Percentiles rank a stretch among this genome's conserved stretches.
phyloP scores from a whole-genome alignment of 35 echinoderm and acorn worm species.

The Holothuria glaberrima region DNA sequence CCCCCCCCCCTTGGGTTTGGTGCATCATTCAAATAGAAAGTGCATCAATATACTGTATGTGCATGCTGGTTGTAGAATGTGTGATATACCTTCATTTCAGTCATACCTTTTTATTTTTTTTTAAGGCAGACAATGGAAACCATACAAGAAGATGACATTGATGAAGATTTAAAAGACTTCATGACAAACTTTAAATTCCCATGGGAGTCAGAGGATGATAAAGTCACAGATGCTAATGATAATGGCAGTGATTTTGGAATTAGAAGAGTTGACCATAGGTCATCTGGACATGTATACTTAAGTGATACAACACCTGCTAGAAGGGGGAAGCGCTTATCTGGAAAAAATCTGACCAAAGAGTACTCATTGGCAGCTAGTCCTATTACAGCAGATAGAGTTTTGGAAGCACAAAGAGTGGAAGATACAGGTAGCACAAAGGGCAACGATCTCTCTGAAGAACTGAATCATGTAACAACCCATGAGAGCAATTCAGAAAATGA shows the following conservation, averaged over 20 bases:
- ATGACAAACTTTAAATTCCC: constrained; percentile 44
- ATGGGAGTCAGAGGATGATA: constrained; percentile 6
- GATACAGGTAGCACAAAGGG: neutral
- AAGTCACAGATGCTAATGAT: too few species aligned
- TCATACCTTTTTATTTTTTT: neutral
- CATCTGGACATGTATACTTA: neutral
- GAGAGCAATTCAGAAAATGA: neutral
- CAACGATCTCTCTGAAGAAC: neutral
- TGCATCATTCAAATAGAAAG: too few species aligned
- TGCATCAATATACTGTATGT: too few species aligned
- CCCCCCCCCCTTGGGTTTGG: too few species aligned
- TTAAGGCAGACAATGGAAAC: neutral
- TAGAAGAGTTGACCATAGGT: neutral
- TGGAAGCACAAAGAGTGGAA: neutral
- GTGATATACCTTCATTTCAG: neutral
- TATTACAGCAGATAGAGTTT: neutral
- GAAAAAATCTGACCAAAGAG: constrained; percentile 15
- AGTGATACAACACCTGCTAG: constrained; percentile 43
- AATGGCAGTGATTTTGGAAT: neutral
- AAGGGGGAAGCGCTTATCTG: neutral
- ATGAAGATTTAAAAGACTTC: constrained; percentile 32
- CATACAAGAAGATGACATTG: neutral
- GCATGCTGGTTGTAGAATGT: too few species aligned
- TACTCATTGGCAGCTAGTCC: neutral
- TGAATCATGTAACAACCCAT: neutral